Conservation (phyloP, 2,888 invertebrate species). For the Orthonevra nobilis region DNA sequence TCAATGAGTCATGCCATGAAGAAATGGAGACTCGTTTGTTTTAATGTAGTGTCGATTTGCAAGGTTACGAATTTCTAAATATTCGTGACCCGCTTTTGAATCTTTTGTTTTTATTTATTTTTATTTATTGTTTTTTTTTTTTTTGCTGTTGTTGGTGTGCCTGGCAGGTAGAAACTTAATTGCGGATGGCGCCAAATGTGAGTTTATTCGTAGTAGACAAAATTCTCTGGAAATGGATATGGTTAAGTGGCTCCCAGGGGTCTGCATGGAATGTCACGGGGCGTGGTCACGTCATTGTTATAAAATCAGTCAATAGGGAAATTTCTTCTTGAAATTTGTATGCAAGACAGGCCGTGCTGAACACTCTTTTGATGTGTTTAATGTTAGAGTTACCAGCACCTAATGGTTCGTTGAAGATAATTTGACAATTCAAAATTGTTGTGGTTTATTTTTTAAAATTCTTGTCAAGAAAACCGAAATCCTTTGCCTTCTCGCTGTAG, state of each 20-base stretch:
- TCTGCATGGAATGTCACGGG: not conserved
- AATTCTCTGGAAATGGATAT: not conserved
- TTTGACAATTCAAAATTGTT: too few species aligned
- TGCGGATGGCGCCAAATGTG: not conserved
- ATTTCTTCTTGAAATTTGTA: too few species aligned
- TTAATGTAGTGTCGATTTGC: not conserved
- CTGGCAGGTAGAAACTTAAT: not conserved
- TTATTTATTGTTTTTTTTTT: not conserved
- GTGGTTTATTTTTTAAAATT: too few species aligned
- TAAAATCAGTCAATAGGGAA: slow-evolving; percentile 29
- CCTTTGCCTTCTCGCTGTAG: too few species aligned
- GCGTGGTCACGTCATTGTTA: slow-evolving; percentile 21
- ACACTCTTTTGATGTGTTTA: too few species aligned
- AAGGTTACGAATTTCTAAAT: slow-evolving; percentile 18
- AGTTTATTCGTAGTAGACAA: not conserved
- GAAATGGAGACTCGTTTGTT: not conserved
- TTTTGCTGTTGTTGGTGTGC: not conserved
- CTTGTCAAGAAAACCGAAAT: too few species aligned
- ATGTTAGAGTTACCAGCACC: too few species aligned
- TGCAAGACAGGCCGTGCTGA: too few species aligned
- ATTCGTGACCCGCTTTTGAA: slow-evolving; percentile 9
- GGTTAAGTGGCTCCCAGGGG: not conserved
- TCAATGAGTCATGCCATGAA: slow-evolving; percentile 1
- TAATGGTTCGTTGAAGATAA: too few species aligned
- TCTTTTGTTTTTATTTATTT: not conserved